phyloP scores from a whole-genome alignment of 2,113 vertebrate species.

The Thermophis baileyi region DNA sequence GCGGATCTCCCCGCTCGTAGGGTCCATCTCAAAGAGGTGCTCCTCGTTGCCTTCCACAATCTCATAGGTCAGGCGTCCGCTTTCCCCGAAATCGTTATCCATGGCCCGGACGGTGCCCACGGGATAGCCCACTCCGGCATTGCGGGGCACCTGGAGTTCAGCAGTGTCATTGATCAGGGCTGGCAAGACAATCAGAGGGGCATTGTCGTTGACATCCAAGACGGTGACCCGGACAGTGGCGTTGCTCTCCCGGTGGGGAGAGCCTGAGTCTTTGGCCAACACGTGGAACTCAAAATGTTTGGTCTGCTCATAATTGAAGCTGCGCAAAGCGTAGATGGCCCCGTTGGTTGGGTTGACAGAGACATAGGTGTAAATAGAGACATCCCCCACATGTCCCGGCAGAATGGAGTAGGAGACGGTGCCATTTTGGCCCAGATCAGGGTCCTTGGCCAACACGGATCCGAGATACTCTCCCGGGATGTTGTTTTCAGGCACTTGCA shows the following conservation, averaged over 20 bases:
- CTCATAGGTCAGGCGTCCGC: conserved; percentile 93
- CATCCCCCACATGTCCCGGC: conserved; percentile 91
- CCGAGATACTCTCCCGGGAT: conserved; percentile 96
- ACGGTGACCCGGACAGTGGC: conserved; percentile 90
- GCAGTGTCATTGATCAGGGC: conserved; percentile 93
- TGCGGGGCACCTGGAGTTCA: conserved; percentile 93
- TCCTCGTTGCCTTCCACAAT: conserved; percentile 97
- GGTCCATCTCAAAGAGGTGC: conserved; percentile 93
- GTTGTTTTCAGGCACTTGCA: conserved; percentile 97
- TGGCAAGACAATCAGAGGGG: conserved; percentile 90
- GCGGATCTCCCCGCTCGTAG: conserved; percentile 89
- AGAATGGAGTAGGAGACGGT: conserved; percentile 95
- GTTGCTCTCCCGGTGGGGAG: conserved; percentile 93
- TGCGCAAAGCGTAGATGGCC: conserved; percentile 94
- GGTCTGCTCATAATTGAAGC: conserved; percentile 97
- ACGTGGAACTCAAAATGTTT: conserved; percentile 98
- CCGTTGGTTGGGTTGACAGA: conserved; percentile 97
- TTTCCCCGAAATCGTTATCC: conserved; percentile 96
- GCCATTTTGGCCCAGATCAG: conserved; percentile 93
- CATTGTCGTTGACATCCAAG: conserved; percentile 96
- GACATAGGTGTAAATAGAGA: conserved; percentile 96
- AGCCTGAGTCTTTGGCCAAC: conserved; percentile 91
- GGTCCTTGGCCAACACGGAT: conserved; percentile 92
- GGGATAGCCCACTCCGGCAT: conserved; percentile 92
- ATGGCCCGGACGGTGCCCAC: conserved; percentile 91